phyloP scores from a whole-genome alignment of 2,113 vertebrate genomes.

The Tretioscincus oriximinensis region DNA sequence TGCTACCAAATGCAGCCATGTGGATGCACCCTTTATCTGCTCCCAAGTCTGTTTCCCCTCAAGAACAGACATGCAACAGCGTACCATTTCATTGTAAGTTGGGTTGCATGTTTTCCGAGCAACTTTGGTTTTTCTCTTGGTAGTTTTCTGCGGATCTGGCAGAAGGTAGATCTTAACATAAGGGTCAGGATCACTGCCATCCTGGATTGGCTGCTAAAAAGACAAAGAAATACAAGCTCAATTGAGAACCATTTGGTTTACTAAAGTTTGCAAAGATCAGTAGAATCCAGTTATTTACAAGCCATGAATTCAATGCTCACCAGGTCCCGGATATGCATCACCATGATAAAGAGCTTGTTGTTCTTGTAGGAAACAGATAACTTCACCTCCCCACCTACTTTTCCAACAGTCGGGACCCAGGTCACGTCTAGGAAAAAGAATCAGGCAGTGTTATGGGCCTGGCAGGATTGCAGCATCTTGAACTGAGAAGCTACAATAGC shows the following conservation, averaged over 20 bases:
- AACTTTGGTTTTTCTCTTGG: slow-evolving; percentile 97
- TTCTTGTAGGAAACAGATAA: slow-evolving; percentile 94
- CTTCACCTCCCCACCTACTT: slow-evolving; percentile 89
- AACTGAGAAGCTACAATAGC: neutral
- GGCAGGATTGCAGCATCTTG: neutral
- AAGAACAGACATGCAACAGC: neutral
- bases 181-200: slow-evolving; percentile 92
- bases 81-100: slow-evolving; percentile 97
- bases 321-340: slow-evolving; percentile 94
- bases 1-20: too few species aligned
- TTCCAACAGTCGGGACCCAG: slow-evolving; percentile 82
- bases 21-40: neutral
- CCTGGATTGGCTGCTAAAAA: slow-evolving; percentile 84
- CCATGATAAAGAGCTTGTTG: slow-evolving; percentile 96
- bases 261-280: neutral
- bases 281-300: accelerated
- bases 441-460: neutral
- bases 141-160: slow-evolving; percentile 93
- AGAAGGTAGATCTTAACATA: slow-evolving; percentile 97
- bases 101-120: slow-evolving; percentile 96
- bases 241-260: accelerated
- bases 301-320: slow-evolving; percentile 68
- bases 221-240: neutral
- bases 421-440: slow-evolving; percentile 72
- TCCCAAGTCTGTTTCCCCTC: neutral